Conservation (phyloP, 2,797 vertebrate species). For the Mormyrops boulengeri region DNA sequence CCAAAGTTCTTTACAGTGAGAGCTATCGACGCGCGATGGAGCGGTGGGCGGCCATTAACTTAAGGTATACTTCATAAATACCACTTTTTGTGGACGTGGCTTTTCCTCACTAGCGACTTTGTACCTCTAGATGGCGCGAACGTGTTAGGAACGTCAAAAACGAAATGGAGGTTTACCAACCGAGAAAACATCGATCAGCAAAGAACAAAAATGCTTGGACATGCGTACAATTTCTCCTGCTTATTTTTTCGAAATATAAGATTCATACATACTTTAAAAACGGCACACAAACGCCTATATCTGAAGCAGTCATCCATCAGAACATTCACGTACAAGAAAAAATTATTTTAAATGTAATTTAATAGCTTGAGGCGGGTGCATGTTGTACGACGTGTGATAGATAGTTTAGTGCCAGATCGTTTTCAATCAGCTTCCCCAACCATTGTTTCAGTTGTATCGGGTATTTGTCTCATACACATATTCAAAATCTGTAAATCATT, state of each 20-base stretch:
- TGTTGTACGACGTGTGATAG: neutral
- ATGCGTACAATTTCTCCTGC: neutral
- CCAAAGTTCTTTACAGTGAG: neutral
- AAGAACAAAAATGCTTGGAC: neutral
- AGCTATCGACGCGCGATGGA: neutral
- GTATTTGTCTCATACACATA: neutral
- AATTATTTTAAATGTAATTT: neutral
- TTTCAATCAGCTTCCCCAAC: neutral
- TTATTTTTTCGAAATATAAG: neutral
- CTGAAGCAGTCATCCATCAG: neutral
- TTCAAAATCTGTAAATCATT: neutral
- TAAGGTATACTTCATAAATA: neutral
- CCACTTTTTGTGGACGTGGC: neutral
- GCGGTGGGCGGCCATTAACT: neutral
- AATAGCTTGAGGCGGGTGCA: neutral
- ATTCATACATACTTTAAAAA: neutral
- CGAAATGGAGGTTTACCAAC: neutral
- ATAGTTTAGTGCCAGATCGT: neutral
- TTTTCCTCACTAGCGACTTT: neutral
- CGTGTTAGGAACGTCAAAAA: neutral
- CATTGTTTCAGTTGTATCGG: neutral
- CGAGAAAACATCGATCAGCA: neutral
- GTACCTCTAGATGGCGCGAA: conserved; percentile 10
- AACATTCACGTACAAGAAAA: neutral
- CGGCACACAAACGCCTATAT: neutral